Conservation (phyloP, 2,888 invertebrate species). For the Phytoseiulus persimilis region DNA sequence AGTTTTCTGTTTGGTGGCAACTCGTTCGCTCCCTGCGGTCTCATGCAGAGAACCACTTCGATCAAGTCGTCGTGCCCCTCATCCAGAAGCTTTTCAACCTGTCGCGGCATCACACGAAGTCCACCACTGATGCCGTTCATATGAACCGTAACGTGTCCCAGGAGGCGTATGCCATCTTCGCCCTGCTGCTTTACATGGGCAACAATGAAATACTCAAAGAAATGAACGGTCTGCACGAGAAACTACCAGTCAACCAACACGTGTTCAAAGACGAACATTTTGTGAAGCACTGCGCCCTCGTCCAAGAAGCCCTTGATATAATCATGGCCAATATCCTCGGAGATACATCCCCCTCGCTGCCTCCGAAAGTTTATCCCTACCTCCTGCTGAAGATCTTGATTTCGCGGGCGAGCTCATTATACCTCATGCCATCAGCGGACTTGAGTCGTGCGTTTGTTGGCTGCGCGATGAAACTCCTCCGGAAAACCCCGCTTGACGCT, state of each 20-base stretch:
- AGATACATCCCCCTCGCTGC: neutral
- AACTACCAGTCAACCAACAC: constrained; percentile 1
- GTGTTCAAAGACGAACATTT: neutral
- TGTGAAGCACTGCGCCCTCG: neutral
- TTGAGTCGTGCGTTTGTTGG: neutral
- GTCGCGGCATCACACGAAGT: neutral
- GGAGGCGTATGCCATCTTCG: constrained; percentile 17
- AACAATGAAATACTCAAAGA: constrained; percentile 14
- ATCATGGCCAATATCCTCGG: neutral
- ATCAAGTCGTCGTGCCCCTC: constrained; percentile 7
- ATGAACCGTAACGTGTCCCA: neutral
- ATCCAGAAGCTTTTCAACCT: constrained; percentile 24
- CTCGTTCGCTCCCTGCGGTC: neutral
- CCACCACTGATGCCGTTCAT: neutral
- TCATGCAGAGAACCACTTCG: neutral
- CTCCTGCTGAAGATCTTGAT: constrained; percentile 14
- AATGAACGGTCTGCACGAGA: constrained; percentile 8
- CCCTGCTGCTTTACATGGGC: constrained; percentile 6
- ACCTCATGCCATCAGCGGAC: neutral
- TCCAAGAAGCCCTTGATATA: neutral
- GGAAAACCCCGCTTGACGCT: neutral
- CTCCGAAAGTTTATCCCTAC: constrained; percentile 13
- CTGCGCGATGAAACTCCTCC: neutral
- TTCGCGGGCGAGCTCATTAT: constrained; percentile 8
- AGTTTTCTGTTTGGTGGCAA: constrained; percentile 26